Base-by-base conservation (phyloP, 2,113 vertebrate genomes). In the Nerophis ophidion region DNA sequence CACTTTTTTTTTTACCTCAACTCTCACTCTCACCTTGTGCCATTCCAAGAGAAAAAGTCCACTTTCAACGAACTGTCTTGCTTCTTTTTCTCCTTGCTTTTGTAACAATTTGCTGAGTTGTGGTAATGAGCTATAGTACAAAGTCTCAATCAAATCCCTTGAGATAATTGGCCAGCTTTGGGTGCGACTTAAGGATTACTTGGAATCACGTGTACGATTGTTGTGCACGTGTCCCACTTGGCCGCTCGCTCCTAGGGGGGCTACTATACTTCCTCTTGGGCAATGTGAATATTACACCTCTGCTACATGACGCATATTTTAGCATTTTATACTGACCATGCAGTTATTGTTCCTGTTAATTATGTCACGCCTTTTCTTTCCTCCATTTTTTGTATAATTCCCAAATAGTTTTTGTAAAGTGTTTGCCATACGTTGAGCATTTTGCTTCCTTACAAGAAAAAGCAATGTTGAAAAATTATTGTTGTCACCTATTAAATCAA, bases 401-500 rank as follows among this genome's bases (percentile, higher is more conserved):
- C 83, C 26, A 79, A 72, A 74, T 86, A 82, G 83, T 82, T 84
- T 84, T 86, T 84, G 75, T 80, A 82, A 84, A 85, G 74, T 81
- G 75, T 84, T 82, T 76, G 81, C 76, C 80, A 81, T 75, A 85
- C 73, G 78, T 82, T 80, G 75, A 82, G 75, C 74, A 82, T 85
- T 80, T 80, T 82, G 83, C 83, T 87, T 87, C 82, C 78, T 83
- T 83, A 85, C 80, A 76, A 56, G 76, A 80, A 87, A 84, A 81
- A 85, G 76, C 73, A 75, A 83, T 84, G 78, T 86, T 78, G 75
- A 83, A 81, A 87, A 79, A 73, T 81, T 81, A 84, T 83, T 84
- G 78, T 84, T 77, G 82, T 85, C 85, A 83, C 85, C 75, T 82
- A 88, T 88, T 88, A 87, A 88, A 88, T 84, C 80, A 81, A 76